Percentiles rank a stretch among this genome's conserved stretches.
Evolutionary conservation across 92 coral and sea anemone species (phyloP).

Genomic region (Isaurus tuberculatus): DNA sequence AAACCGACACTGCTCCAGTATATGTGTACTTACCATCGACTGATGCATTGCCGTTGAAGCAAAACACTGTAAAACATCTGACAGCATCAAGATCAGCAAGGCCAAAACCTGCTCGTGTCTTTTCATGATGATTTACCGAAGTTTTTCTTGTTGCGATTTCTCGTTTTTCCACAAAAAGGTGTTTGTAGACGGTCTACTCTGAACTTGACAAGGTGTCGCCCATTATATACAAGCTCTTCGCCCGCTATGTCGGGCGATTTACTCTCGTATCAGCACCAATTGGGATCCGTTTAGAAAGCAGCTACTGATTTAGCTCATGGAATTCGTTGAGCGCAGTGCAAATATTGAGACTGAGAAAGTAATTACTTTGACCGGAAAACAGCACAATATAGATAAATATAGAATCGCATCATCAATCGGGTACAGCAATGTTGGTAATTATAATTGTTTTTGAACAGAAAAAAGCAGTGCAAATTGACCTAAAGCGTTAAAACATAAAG

Average conservation of each 20-base stretch:
- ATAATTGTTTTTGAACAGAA: background rate
- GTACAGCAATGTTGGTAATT: background rate
- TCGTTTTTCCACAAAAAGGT: background rate
- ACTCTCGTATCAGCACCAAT: constrained; percentile 15
- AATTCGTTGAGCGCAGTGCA: background rate
- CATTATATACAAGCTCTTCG: background rate
- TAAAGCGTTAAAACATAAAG: background rate
- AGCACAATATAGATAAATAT: constrained; percentile 3
- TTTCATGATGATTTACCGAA: background rate
- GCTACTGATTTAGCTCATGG: background rate
- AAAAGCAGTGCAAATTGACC: background rate
- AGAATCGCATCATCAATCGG: background rate
- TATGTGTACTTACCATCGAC: background rate
- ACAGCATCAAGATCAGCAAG: background rate
- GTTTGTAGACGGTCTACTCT: background rate
- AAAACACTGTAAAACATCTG: background rate
- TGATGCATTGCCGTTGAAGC: background rate
- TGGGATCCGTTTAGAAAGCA: background rate
- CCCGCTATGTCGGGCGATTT: background rate
- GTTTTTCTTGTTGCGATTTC: background rate
- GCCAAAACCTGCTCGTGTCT: background rate
- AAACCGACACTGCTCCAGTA: too few species aligned
- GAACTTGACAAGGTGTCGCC: background rate
- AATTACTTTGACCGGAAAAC: background rate
- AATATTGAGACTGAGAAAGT: background rate